phyloP scores from a whole-genome alignment of 1,140 invertebrate genomes.

The Maniola jurtina region DNA sequence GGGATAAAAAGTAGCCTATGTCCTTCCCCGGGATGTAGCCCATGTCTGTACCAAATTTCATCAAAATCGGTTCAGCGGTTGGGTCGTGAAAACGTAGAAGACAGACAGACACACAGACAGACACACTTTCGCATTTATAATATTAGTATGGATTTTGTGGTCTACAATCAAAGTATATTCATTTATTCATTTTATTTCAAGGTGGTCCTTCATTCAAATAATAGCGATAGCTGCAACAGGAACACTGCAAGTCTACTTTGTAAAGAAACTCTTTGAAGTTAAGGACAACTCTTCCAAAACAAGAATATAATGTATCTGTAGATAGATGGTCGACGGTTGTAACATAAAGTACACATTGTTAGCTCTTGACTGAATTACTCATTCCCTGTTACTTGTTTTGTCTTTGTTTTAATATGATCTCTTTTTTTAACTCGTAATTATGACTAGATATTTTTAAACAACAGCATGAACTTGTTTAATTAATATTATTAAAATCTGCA shows the following conservation, averaged over 20 bases:
- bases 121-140: too few relatives aligned
- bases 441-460: not conserved
- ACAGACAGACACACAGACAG: too few relatives aligned
- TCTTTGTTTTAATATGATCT: conserved; percentile 23
- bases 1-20: too few relatives aligned
- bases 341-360: conserved; percentile 9
- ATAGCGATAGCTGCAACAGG: conserved; percentile 88
- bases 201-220: conserved; percentile 92
- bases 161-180: too few relatives aligned
- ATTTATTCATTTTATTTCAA: conserved; percentile 36
- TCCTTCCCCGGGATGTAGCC: too few relatives aligned
- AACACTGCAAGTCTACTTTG: conserved; percentile 91
- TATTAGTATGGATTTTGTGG: too few relatives aligned
- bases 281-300: conserved; percentile 83
- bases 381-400: conserved; percentile 23
- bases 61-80: too few relatives aligned
- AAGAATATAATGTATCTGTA: conserved; percentile 68
- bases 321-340: not conserved
- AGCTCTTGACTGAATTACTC: conserved; percentile 27
- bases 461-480: not conserved
- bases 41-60: too few relatives aligned
- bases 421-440: not conserved
- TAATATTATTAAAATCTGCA: not conserved
- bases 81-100: too few relatives aligned
- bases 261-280: conserved; percentile 91